Percentiles rank a stretch among this genome's conserved stretches.
phyloP scores from a whole-genome alignment of 2,113 vertebrate genomes.

The Rhombomys opimus region DNA sequence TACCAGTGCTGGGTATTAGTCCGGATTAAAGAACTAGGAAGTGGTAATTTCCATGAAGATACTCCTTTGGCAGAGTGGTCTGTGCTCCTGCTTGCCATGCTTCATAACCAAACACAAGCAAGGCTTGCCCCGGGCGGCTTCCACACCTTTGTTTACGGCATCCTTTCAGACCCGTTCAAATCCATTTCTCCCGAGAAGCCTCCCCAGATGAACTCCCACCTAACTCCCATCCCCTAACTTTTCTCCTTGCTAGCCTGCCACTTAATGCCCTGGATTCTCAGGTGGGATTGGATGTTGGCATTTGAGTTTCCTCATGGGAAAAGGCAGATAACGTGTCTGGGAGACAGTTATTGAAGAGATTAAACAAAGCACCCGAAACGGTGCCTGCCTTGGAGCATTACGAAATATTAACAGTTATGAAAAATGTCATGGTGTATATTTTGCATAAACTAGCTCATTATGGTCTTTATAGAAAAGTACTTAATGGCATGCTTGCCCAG shows the following conservation, averaged over 20 bases:
- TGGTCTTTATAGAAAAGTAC: neutral
- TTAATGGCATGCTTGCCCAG: neutral
- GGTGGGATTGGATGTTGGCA: too few species aligned
- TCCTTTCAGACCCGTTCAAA: neutral
- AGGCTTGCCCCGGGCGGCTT: neutral
- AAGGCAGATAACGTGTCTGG: neutral
- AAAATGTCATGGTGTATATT: neutral
- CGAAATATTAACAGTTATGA: neutral
- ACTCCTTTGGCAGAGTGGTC: neutral
- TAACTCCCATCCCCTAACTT: neutral
- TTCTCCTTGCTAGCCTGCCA: neutral
- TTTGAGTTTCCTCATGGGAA: neutral
- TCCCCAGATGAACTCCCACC: neutral
- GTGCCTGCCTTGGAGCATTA: neutral
- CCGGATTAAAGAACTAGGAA: neutral
- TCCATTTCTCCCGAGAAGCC: neutral
- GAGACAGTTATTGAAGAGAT: neutral
- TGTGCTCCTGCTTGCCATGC: too few species aligned
- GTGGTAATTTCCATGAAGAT: neutral
- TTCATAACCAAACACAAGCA: neutral
- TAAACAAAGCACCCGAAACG: neutral
- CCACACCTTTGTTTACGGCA: neutral
- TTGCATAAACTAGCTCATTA: neutral
- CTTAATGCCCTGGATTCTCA: neutral
- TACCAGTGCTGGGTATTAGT: neutral